Evolutionary conservation across 1,140 invertebrate genomes (phyloP), one percentile per base, ranked within the genome.

Genomic region (Temnothorax longispinosus): DNA sequence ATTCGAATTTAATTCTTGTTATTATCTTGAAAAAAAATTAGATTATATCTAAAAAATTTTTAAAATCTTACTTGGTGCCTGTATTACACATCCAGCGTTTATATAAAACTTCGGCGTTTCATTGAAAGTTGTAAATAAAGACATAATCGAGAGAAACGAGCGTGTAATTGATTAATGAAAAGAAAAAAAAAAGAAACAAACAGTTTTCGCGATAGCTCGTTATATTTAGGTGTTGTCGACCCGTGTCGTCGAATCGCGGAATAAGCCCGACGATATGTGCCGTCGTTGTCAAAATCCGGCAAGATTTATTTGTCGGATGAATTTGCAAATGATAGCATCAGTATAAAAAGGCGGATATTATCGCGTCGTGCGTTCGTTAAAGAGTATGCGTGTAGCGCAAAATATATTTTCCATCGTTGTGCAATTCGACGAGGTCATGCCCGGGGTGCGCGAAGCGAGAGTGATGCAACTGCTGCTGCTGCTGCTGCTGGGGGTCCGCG

Each of bases 401-500:
- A 90, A 90, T 87, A 87, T 65, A 91, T 91, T 91, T 91, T 92
- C 80, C 62, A 87, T 80, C 64, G 35, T 52, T 18, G 32, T 52
- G 21, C 13, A 71, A 69, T 5, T 47, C 13, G 18, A 21, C 18
- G 35, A 50, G 38, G 35, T 75, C n/a, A 60, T 13, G 52, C 58
- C 60, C 58, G 38, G 47, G 54, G 27, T 18, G 44, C 62, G 11
- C 35, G 58, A n/a, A 54, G 85, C 72, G 62, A 54, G 27, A 32
- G 13, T 92, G 88, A 91, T 77, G 91, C 89, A 92, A 92, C 10
- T 87, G 38, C 69, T 88, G 90, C 89, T 91, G 91, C 89, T 91
- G 91, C 15, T 87, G 32, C 78, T 90, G 91, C 91, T 92, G 91
- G 91, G 91, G 91, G 91, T 92, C 91, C 35, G 65, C 65, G 65